Evolutionary conservation across 2,113 vertebrate species (phyloP), one percentile per base, ranked within the genome.

Genomic region (Panurus biarmicus): DNA sequence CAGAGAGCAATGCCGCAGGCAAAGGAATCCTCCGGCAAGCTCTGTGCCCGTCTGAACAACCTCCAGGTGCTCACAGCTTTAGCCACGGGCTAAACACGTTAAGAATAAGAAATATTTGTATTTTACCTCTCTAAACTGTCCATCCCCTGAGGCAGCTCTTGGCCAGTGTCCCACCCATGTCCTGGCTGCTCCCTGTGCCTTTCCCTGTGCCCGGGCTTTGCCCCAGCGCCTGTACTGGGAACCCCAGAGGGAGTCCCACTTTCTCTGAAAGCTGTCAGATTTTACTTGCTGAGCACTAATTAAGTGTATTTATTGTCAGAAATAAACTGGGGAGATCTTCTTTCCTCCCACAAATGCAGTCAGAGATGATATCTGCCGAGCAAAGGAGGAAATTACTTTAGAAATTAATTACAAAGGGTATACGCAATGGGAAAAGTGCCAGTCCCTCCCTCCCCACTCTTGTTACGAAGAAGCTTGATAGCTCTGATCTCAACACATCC

Each of bases 131-230:
- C 78, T 62, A 11, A 77, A 33, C 3, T 1, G 4, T 73, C 23
- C 42, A 29, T 38, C 12, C 14, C 36, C 47, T 45, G 1, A 21
- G 60, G 64, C 60, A 65, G 50, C 48, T 74, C 74, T 42, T 1
- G 8, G 40, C n/a, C 44, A 6, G 36, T 1, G 5, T 35, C 40
- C 53, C 56, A 58, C 23, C 62, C 2, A 0, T 26, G 36, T 12
- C 71, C 56, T 20, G 56, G 20, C 44, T 78, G 48, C 0, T 3
- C 44, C 45, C 60, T 10, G 40, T 1, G 14, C 13, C 35, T 15
- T 0, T 3, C 44, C 45, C 60, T 10, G 40, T 1, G 14, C 13
- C 35, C 13, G 0, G 28, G 28, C 26, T 69, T 38, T 73, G 65
- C 14, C 73, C 10, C 36, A 0, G 2, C 10, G 17, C 42, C 42